These are phyloP conservation scores for Lepeophtheirus salmonis DNA, from an alignment of 1,140 invertebrate genomes.

Conservation along the genomic window DNA sequence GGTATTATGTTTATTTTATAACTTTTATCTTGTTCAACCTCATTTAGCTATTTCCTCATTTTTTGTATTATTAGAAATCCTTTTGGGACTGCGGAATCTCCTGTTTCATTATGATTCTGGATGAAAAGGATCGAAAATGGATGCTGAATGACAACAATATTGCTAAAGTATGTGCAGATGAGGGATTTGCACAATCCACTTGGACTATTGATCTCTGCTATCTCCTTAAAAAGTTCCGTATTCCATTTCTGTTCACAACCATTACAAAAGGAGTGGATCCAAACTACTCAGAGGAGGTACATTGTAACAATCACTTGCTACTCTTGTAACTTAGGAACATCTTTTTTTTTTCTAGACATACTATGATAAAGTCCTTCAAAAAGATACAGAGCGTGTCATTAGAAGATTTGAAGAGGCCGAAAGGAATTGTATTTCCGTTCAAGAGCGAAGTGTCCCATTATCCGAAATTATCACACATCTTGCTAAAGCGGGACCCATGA, in stretches of 20 bases:
- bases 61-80: background rate
- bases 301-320: no score
- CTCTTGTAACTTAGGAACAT: no score
- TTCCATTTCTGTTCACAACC: constrained; percentile 42
- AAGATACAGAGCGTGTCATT: constrained; percentile 42
- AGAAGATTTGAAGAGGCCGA: constrained; percentile 38
- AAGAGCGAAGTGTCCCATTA: constrained; percentile 33
- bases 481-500: constrained; percentile 35
- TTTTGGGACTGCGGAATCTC: constrained; percentile 12
- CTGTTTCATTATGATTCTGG: constrained; percentile 9
- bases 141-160: background rate
- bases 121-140: background rate
- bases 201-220: constrained; percentile 61
- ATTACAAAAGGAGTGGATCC: constrained; percentile 46
- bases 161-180: background rate
- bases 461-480: constrained; percentile 39
- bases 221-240: constrained; percentile 39
- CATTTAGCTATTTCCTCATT: no score
- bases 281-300: constrained; percentile 31
- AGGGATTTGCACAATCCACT: constrained; percentile 27
- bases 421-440: constrained; percentile 33
- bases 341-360: constrained; percentile 28
- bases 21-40: no score
- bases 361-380: constrained; percentile 36
- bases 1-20: no score